Percentiles rank a stretch among this genome's conserved stretches.
Conservation (phyloP, 2,888 invertebrate species). For the Limnephilus marmoratus region DNA sequence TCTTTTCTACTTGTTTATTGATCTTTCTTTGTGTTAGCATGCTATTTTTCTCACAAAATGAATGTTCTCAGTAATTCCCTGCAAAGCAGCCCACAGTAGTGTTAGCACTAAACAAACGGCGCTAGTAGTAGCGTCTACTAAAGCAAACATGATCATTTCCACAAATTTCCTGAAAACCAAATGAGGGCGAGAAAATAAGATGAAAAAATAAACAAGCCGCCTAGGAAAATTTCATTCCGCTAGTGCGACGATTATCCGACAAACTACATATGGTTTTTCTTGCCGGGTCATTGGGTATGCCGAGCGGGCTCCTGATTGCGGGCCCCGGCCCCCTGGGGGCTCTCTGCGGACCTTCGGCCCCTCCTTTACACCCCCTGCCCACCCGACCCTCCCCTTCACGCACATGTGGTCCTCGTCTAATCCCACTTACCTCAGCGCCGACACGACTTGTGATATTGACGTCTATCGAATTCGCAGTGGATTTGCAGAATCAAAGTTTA, state of each 20-base stretch:
- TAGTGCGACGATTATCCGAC: conserved; percentile 64
- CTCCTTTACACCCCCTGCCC: conserved; percentile 30
- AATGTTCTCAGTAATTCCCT: neutral
- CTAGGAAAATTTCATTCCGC: conserved; percentile 63
- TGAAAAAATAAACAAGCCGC: conserved; percentile 46
- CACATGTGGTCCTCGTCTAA: conserved; percentile 42
- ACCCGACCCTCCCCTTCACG: conserved; percentile 10
- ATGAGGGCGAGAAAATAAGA: conserved; percentile 39
- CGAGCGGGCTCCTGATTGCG: conserved; percentile 62
- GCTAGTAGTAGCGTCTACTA: neutral
- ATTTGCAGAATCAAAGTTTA: conserved; percentile 17
- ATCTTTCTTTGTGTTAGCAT: neutral
- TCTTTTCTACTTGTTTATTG: neutral
- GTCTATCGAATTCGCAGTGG: conserved; percentile 29
- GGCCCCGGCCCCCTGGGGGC: conserved; percentile 57
- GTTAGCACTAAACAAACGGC: neutral
- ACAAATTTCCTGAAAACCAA: conserved; percentile 20
- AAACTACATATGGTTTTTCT: conserved; percentile 65
- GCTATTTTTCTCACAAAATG: neutral
- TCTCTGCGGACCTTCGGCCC: conserved; percentile 50
- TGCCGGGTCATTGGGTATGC: conserved; percentile 64
- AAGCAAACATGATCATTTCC: neutral
- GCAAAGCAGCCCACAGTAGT: neutral
- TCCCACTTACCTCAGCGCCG: conserved; percentile 44
- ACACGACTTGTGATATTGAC: conserved; percentile 47